These are phyloP conservation scores for Telmatochromis sp. DNA, from an alignment of 2,113 vertebrate species.

Conservation along the genomic window DNA sequence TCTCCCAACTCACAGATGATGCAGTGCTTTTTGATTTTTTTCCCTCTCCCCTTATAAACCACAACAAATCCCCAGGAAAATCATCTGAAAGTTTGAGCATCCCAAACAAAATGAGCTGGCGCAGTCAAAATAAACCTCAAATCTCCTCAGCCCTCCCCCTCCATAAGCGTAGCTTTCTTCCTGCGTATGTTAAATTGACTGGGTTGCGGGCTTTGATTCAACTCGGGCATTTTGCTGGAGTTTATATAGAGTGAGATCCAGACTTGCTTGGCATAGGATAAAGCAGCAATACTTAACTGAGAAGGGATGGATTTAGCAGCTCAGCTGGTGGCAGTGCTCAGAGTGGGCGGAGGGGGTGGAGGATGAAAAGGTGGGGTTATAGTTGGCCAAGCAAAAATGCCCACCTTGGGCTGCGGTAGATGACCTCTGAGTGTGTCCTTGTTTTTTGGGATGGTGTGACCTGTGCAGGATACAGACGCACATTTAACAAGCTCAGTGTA, in stretches of 20 bases:
- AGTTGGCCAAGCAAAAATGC: slow-evolving; percentile 18
- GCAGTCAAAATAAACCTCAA: slow-evolving; percentile 7
- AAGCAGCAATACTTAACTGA: slow-evolving; percentile 22
- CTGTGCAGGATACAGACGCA: slow-evolving; percentile 11
- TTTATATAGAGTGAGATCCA: slow-evolving; percentile 1
- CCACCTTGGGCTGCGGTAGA: not conserved
- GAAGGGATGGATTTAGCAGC: slow-evolving; percentile 34
- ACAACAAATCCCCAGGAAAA: slow-evolving; percentile 36
- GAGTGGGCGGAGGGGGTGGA: not conserved
- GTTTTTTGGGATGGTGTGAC: slow-evolving; percentile 38
- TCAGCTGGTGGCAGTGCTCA: slow-evolving; percentile 12
- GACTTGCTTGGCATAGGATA: slow-evolving; percentile 19
- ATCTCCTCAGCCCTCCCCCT: not conserved
- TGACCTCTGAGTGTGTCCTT: slow-evolving; percentile 49
- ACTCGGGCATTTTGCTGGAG: not conserved
- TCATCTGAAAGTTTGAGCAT: slow-evolving; percentile 21
- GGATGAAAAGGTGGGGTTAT: not conserved
- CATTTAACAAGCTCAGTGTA: slow-evolving; percentile 10
- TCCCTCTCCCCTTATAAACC: not conserved
- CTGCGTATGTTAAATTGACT: slow-evolving; percentile 17
- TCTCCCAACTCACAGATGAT: slow-evolving; percentile 25
- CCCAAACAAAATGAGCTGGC: slow-evolving; percentile 15
- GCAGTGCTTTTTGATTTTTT: slow-evolving; percentile 27
- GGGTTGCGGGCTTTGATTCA: slow-evolving; percentile 6
- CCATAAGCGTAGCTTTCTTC: not conserved